Conservation (phyloP, 2,797 vertebrate genomes). For the Ciconia nigra region DNA sequence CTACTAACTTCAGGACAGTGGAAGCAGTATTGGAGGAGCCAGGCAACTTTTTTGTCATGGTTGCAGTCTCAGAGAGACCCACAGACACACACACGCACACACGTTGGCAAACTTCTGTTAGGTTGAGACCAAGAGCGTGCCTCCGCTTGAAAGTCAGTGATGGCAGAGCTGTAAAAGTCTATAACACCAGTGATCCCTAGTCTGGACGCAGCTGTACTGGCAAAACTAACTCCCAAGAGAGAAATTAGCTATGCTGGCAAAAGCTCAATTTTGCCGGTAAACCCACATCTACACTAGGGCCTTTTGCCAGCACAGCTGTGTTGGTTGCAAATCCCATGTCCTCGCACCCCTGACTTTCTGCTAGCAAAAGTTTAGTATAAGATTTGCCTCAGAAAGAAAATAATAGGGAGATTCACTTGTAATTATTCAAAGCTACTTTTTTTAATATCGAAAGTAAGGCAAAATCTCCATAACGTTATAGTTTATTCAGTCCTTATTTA, state of each 20-base stretch:
- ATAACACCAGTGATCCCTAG: background rate
- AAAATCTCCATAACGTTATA: background rate
- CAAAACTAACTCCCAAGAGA: slow-evolving; percentile 23
- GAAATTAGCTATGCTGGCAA: slow-evolving; percentile 55
- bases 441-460: slow-evolving; percentile 22
- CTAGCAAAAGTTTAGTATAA: slow-evolving; percentile 9
- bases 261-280: slow-evolving; percentile 23
- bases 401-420: slow-evolving; percentile 12
- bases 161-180: background rate
- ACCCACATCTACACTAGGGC: slow-evolving; percentile 36
- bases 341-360: slow-evolving; percentile 43
- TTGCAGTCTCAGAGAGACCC: background rate
- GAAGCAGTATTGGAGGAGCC: background rate
- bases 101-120: fast-evolving
- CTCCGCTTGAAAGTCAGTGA: background rate
- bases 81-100: fast-evolving
- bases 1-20: background rate
- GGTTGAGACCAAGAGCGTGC: background rate
- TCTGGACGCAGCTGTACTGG: slow-evolving; percentile 53
- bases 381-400: slow-evolving; percentile 42
- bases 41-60: background rate
- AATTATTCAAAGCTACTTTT: background rate
- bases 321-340: slow-evolving; percentile 51
- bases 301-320: slow-evolving; percentile 65
- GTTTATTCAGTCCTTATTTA: background rate